Base-by-base conservation (phyloP, 2,797 vertebrate genomes). In the Monodelphis domestica region DNA sequence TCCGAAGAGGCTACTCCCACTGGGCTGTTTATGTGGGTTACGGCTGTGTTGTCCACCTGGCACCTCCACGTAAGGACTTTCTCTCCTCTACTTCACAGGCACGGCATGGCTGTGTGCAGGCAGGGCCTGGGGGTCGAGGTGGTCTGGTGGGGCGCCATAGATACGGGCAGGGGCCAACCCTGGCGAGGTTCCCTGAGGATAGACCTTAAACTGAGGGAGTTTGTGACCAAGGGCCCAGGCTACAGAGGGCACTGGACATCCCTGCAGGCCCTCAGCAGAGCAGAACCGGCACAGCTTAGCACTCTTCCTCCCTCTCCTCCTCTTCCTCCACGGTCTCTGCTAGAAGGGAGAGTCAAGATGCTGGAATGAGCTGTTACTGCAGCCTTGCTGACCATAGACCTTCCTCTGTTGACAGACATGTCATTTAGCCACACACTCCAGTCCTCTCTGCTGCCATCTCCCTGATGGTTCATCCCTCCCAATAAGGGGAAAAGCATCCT, bases 1-100 rank as follows among this genome's bases (percentile, higher is more conserved):
- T 12, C 54, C 29, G 53, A 11, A 0, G 0, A 3, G 54, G 54
- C 89, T 94, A 53, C 2, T 0, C 4, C 4, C 88, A 94, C 51
- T 50, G 94, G 96, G 96, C 21, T 33, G 12, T 96, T 53, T 95
- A 89, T 1, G 91, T 94, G 95, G 94, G 96, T 28, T 2, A 45
- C 0, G 92, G 88, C 53, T 95, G 38, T 24, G 93, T 95, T 57
- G 89, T 95, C 53, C 95, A 95, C 9, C 45, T 96, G 93, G 30
- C 50, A 57, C 57, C 50, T 14, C 12, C 24, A 53, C 0, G 95
- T 93, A 78, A 96, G 89, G 55, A 4, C 24, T 50, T 84, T 84
- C 70, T 84, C 70, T 26, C 70, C 70, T 78, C 78, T 84, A 26
- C 24, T 84, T 84, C 12, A 45, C 84, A 84, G 70, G 26, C 9